Evolutionary conservation across 2,113 vertebrate genomes (phyloP), one percentile per base, ranked within the genome.

Genomic region (Chionodraco myersi): DNA sequence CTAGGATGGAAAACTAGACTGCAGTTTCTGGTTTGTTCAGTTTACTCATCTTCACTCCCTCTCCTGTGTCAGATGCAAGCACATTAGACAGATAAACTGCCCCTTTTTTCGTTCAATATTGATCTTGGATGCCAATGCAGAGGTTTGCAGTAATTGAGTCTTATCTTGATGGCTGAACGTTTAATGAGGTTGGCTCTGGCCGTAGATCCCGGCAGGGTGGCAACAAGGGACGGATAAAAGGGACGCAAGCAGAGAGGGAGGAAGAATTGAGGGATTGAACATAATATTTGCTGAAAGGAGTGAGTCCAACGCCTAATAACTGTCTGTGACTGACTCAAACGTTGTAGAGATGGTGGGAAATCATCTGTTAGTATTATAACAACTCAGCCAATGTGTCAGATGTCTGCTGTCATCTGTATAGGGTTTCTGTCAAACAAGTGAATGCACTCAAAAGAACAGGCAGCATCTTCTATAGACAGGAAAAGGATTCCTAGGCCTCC

Each of bases 141-240:
- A 82, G 60, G 58, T 64, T 56, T 14, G 26, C 63, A 79, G 87
- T 91, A 92, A 93, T 77, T 89, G 87, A 90, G 81, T 90, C 81
- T 88, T 88, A 91, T 92, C 90, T 88, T 85, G 88, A 90, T 90
- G 87, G 83, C 78, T 88, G 83, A 88, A 87, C 44, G 77, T 93
- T 92, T 91, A 92, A 93, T 93, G 84, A 91, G 72, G 78, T 82
- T 83, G 87, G 85, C 70, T 86, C 68, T 85, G 70, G 71, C 52
- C 30, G 66, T 80, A 69, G 71, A 91, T 90, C 71, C 58, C 62
- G 1, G 4, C 7, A 14, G 72, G 62, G 54, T 84, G 77, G 61
- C 18, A 48, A 30, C 67, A 72, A 67, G 13, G 54, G 66, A 66
- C 3, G 36, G 36, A 54, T 75, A 44, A 67, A 80, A 77, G n/a